These are phyloP conservation scores for Choristoneura fumiferana DNA, from an alignment of 1,140 invertebrate species.

Conservation along the genomic window DNA sequence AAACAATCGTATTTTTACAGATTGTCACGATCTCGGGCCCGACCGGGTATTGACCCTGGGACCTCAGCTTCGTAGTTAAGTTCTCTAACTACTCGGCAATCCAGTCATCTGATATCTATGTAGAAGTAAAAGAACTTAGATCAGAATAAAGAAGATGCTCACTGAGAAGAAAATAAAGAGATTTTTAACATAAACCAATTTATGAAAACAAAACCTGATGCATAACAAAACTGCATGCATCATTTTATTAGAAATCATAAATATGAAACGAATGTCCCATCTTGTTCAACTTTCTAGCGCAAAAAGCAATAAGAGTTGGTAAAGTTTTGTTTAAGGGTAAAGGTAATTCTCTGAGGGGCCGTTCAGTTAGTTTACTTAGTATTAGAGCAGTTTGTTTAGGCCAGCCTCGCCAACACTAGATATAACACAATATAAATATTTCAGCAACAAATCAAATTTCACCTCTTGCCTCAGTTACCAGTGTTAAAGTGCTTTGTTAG, in stretches of 20 bases:
- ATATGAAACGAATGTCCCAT: conserved; percentile 38
- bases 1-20: no score
- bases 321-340: conserved; percentile 42
- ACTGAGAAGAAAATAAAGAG: no score
- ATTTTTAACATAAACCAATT: no score
- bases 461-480: background rate
- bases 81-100: no score
- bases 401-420: conserved; percentile 48
- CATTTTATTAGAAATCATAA: conserved; percentile 34
- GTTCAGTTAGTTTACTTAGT: conserved; percentile 58
- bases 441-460: conserved; percentile 42
- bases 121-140: no score
- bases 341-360: conserved; percentile 54
- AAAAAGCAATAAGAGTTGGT: conserved; percentile 49
- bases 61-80: no score
- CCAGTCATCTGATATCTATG: no score
- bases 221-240: no score
- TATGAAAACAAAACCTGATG: no score
- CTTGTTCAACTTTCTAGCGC: conserved; percentile 37
- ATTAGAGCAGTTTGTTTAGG: conserved; percentile 62
- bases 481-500: background rate
- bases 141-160: no score
- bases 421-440: conserved; percentile 62
- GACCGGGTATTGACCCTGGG: no score
- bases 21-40: no score